Percentiles rank a stretch among this genome's conserved stretches.
These are phyloP conservation scores for Sussaba pulchella DNA, from an alignment of 2,888 invertebrate genomes.

Conservation along the genomic window DNA sequence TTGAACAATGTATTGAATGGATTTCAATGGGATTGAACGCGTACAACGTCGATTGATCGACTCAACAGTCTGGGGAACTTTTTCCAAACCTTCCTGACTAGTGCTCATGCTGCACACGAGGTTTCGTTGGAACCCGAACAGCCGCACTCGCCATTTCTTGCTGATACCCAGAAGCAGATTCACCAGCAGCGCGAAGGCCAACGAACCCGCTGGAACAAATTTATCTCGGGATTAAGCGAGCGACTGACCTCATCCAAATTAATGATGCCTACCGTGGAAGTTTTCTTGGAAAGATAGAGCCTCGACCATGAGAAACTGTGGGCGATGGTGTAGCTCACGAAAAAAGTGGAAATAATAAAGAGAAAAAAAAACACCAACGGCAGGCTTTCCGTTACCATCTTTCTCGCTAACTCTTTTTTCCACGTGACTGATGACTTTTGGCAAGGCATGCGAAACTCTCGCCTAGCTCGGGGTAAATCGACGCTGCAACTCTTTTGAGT, in stretches of 20 bases:
- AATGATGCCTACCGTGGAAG: conserved; percentile 60
- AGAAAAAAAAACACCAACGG: conserved; percentile 2
- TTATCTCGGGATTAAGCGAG: conserved; percentile 62
- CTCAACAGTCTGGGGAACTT: neutral
- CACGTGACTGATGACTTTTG: conserved; percentile 64
- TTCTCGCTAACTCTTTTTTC: conserved; percentile 50
- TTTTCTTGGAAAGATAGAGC: conserved; percentile 43
- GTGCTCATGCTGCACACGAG: neutral
- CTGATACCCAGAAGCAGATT: conserved; percentile 13
- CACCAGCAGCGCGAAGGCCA: conserved; percentile 10
- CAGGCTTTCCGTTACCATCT: conserved; percentile 55
- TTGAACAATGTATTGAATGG: conserved; percentile 32
- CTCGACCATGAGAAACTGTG: conserved; percentile 47
- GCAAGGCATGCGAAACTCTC: conserved; percentile 52
- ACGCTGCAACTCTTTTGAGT: conserved; percentile 37
- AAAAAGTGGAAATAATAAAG: no score
- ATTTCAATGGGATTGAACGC: neutral
- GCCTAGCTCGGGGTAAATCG: conserved; percentile 53
- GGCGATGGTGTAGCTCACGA: conserved; percentile 23
- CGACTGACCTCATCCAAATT: conserved; percentile 59
- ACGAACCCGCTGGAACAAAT: conserved; percentile 34
- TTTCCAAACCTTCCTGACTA: conserved; percentile 2
- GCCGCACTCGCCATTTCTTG: conserved; percentile 14
- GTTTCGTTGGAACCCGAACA: neutral
- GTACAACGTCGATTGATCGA: conserved; percentile 16